Evolutionary conservation across 2,113 vertebrate genomes (phyloP), one percentile per base, ranked within the genome.

Genomic region (Raja brachyura): DNA sequence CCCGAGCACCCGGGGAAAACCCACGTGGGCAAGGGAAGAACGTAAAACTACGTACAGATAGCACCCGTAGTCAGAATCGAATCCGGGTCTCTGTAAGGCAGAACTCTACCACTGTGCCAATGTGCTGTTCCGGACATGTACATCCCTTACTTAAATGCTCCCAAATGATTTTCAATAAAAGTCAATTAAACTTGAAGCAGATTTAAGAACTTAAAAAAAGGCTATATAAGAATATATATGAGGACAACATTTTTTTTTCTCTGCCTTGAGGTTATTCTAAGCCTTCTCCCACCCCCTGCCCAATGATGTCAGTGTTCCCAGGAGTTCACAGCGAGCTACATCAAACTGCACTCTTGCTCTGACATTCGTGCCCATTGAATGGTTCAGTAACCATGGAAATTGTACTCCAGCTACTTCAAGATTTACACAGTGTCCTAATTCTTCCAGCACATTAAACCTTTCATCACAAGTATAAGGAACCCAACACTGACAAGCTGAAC

Each of bases 371-470:
- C 63, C 68, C 61, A 33, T 1, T 85, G 31, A 20, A 7, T 56
- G 56, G 83, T 39, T 90, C 86, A 33, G 88, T 90, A 90, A 90
- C 88, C 88, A 73, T 90, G 88, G 88, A 70, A 70, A 70, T 70
- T 11, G 20, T 33, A 70, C 88, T 90, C 88, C 61, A 33, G n/a
- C n/a, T n/a, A 33, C 68, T 39, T 90, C 66, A 20, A 28, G 54
- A 86, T 73, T 48, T 66, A 33, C 31, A 68, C 61, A 20, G 59
- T 18, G n/a, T 33, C 66, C 88, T 39, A 33, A 48, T 90, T 90
- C 20, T 66, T 70, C 8, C 88, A 90, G 66, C 1, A 70, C 9
- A 70, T 70, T 90, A 66, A 90, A 90, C 31, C 66, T 48, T 70
- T 90, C 88, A 66, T 39, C 70, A 3, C 66, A 90, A 25, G 33